Evolutionary conservation across 2,113 vertebrate genomes (phyloP).

Genomic region (Tautogolabrus adspersus): DNA sequence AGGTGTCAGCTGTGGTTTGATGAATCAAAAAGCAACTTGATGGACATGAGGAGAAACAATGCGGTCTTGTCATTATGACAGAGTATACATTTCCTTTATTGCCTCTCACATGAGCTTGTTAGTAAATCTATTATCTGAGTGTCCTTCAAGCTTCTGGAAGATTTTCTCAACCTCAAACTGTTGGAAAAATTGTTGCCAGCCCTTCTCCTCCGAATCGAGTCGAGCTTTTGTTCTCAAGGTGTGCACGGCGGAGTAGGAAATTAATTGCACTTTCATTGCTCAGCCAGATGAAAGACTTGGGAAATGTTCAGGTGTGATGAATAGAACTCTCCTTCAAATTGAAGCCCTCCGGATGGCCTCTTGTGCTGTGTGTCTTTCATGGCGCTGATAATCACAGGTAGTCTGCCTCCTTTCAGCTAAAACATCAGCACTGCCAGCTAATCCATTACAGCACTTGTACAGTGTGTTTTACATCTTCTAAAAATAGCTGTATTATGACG

Average conservation of each 20-base stretch:
- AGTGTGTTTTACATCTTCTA: not conserved
- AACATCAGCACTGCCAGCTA: constrained; percentile 39
- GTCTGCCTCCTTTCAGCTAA: constrained; percentile 20
- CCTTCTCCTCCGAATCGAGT: constrained; percentile 34
- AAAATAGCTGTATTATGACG: not conserved
- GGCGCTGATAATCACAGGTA: constrained; percentile 60
- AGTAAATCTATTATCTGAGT: constrained; percentile 47
- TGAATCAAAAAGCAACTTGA: constrained; percentile 1
- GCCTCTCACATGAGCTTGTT: constrained; percentile 13
- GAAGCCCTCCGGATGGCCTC: constrained; percentile 40
- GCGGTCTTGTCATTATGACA: constrained; percentile 7
- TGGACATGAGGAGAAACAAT: not conserved
- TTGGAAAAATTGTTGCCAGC: constrained; percentile 48
- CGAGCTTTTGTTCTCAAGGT: constrained; percentile 63
- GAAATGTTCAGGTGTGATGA: constrained; percentile 74
- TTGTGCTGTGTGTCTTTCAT: constrained; percentile 34
- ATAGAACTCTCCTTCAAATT: constrained; percentile 60
- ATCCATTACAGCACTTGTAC: constrained; percentile 22
- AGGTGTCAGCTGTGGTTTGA: constrained; percentile 11
- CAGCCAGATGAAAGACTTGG: constrained; percentile 68
- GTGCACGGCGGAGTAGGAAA: constrained; percentile 60
- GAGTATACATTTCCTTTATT: constrained; percentile 28
- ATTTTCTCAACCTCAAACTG: constrained; percentile 48
- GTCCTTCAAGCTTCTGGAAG: constrained; percentile 64
- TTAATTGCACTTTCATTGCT: constrained; percentile 76